Evolutionary conservation across 2,797 vertebrate genomes (phyloP).

Genomic region (Arctocebus calabarensis): DNA sequence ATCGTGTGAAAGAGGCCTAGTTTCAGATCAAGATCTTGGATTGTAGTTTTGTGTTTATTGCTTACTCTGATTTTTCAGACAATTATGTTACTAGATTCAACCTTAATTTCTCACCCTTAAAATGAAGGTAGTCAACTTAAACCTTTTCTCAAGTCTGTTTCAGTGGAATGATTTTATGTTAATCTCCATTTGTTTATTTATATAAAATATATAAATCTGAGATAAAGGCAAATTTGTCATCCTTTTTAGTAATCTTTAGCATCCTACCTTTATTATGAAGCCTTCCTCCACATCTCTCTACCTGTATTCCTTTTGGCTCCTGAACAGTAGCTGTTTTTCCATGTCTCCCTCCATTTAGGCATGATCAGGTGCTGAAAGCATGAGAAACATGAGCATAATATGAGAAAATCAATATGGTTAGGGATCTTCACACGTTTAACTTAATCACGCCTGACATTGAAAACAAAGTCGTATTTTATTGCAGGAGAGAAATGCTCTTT

Average conservation of each 20-base stretch:
- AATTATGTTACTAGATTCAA: background rate
- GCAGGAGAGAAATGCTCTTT: slow-evolving; percentile 34
- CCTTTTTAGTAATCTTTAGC: background rate
- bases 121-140: background rate
- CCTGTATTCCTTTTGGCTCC: background rate
- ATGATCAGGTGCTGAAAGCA: slow-evolving; percentile 55
- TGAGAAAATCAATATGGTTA: slow-evolving; percentile 76
- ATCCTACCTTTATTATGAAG: background rate
- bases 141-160: background rate
- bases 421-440: slow-evolving; percentile 71
- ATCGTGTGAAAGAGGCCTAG: background rate
- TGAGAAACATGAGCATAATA: slow-evolving; percentile 66
- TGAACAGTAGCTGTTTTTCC: background rate
- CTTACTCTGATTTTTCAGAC: background rate
- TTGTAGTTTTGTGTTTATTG: background rate
- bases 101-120: background rate
- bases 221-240: background rate
- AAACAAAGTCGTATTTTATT: slow-evolving; percentile 77
- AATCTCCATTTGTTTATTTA: background rate
- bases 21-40: background rate
- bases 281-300: background rate
- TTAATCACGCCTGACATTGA: slow-evolving; percentile 72
- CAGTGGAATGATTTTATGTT: background rate
- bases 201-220: slow-evolving; percentile 3
- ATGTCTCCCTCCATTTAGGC: slow-evolving; percentile 20